Conservation (phyloP, 2,113 vertebrate species). For the Tachysurus fulvidraco region DNA sequence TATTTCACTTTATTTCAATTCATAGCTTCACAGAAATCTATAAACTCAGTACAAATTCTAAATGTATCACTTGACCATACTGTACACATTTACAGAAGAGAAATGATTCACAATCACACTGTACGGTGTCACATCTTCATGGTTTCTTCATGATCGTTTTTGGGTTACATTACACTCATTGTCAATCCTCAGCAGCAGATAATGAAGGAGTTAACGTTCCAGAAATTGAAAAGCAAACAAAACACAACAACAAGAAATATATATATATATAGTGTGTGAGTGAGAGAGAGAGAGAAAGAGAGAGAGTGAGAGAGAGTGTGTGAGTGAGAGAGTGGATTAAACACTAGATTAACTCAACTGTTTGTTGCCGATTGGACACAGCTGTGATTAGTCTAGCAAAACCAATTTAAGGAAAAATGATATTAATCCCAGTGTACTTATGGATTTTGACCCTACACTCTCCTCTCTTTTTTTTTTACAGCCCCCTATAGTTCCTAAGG, state of each 20-base stretch:
- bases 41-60: no score
- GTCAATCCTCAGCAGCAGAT: background rate
- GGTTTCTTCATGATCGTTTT: background rate
- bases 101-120: no score
- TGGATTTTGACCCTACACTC: background rate
- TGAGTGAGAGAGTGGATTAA: no score
- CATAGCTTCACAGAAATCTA: no score
- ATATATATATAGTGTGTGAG: no score
- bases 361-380: background rate
- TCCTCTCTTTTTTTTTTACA: constrained; percentile 56
- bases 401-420: background rate
- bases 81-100: no score
- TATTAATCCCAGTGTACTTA: background rate
- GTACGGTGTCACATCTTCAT: no score
- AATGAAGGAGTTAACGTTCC: background rate
- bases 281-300: no score
- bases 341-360: background rate
- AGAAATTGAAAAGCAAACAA: background rate
- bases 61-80: no score
- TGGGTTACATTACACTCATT: background rate
- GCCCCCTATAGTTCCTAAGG: constrained; percentile 91
- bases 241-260: background rate
- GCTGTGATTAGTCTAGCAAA: background rate
- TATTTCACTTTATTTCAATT: background rate
- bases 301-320: no score